A percentile compares a stretch with the other conserved stretches of the same genome.
These are phyloP conservation scores for Globodera rostochiensis DNA, from an alignment of 1,140 invertebrate genomes.

Conservation along the genomic window DNA sequence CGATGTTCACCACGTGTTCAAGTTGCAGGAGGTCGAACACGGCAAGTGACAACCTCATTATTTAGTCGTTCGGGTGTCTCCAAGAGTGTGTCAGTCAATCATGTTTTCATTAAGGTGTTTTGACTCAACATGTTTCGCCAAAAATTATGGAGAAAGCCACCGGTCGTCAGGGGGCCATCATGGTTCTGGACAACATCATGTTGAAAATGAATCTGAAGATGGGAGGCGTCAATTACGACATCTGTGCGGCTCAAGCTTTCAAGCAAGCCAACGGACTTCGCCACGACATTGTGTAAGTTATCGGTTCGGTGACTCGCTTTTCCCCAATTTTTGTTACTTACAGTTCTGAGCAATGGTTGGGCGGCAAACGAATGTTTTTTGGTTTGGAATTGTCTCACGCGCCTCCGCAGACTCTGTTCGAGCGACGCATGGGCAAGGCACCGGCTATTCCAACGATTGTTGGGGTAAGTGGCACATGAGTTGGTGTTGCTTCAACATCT, in stretches of 20 bases:
- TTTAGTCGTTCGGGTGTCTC: neutral
- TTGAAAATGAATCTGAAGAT: conserved; percentile 45
- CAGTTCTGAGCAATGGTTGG: conserved; percentile 15
- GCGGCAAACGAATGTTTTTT: conserved; percentile 23
- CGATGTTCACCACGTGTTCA: conserved; percentile 29
- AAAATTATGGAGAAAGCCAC: conserved; percentile 23
- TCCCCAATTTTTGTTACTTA: neutral
- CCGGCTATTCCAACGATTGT: conserved; percentile 35
- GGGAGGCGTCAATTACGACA: conserved; percentile 34
- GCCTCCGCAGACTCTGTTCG: conserved; percentile 34
- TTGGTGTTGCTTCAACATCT: neutral
- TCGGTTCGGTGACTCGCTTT: neutral
- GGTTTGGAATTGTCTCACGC: conserved; percentile 36
- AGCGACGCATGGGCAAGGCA: conserved; percentile 27
- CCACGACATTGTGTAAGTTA: conserved; percentile 21
- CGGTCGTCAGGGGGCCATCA: conserved; percentile 17
- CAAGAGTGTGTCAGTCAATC: neutral
- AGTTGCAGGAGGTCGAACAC: conserved; percentile 29
- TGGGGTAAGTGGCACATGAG: conserved; percentile 21
- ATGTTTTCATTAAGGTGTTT: conserved; percentile 1
- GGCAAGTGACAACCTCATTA: conserved; percentile 1
- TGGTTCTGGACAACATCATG: conserved; percentile 37
- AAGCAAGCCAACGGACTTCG: conserved; percentile 11
- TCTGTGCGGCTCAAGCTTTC: conserved; percentile 13
- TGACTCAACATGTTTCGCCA: conserved; percentile 20